phyloP scores from a whole-genome alignment of 2,797 vertebrate genomes.

The Xyrichtys novacula region DNA sequence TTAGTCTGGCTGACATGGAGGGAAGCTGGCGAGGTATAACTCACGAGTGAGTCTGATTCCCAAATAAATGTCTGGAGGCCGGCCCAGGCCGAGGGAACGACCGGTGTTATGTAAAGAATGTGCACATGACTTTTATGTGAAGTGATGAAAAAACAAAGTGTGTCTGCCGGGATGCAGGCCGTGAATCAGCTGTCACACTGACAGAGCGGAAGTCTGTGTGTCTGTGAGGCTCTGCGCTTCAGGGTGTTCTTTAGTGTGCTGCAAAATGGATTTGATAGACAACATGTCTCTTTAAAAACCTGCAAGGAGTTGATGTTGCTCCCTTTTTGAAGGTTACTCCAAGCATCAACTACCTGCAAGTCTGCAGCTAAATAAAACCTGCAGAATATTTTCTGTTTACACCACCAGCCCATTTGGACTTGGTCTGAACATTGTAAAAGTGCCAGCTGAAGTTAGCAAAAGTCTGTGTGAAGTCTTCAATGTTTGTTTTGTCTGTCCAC shows the following conservation, averaged over 20 bases:
- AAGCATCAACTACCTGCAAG: background rate
- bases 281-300: background rate
- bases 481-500: conserved; percentile 6
- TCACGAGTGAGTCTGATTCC: conserved; percentile 53
- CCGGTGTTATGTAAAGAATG: conserved; percentile 66
- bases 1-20: conserved; percentile 48
- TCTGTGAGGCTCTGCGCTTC: background rate
- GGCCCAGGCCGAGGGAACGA: conserved; percentile 14
- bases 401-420: no score
- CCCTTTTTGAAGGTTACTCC: background rate
- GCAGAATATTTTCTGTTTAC: no score
- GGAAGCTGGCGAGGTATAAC: conserved; percentile 43
- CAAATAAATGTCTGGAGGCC: conserved; percentile 58
- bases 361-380: no score
- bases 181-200: conserved; percentile 55
- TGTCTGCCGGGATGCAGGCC: conserved; percentile 40
- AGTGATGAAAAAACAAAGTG: conserved; percentile 48
- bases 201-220: conserved; percentile 7
- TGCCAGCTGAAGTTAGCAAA: no score
- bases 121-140: conserved; percentile 61
- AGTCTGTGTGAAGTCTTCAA: background rate
- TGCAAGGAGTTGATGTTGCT: background rate
- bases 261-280: background rate
- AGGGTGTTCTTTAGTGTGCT: conserved; percentile 28
- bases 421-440: no score